Base-by-base conservation (phyloP, 2,888 invertebrate species). In the Catotricha subobsoleta region DNA sequence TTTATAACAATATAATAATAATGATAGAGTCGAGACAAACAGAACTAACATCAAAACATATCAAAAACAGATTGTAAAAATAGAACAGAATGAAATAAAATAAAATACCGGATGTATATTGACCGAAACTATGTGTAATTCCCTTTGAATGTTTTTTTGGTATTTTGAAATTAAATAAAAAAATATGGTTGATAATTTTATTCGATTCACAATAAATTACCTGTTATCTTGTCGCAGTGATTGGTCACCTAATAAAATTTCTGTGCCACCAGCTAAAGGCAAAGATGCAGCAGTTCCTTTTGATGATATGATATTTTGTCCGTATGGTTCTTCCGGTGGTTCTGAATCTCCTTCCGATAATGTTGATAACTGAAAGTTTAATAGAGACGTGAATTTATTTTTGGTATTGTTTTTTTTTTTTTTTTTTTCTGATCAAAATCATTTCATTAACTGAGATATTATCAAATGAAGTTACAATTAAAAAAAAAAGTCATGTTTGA, bases 261-360 rank as follows among this genome's bases (percentile, higher is more conserved):
- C 62, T 47, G 61, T 63, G 50, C 62, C 58, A 49, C 62, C 62
- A 27, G 44, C 36, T 27, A 40, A 27, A 20, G 28, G 31, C 37
- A 33, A 18, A 25, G 23, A 36, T 36, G 36, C 21, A 31, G 31
- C 9, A 13, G 20, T 40, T 40, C 35, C 40, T 57, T 59, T 62
- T 60, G 62, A 62, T 62, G 62, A 62, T 62, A 62, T 62, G 60
- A 61, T 61, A 54, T 53, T 60, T 47, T 46, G 49, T 48, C 46
- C 49, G 51, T 47, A 45, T 49, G 48, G 30, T 36, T 47, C 48
- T 8, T 49, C 48, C 18, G 45, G 42, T 42, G 47, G 47, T 42
- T 48, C 48, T 35, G 44, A 46, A 40, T 49, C 48, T 45, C 46
- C 57, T 51, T 60, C 59, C 36, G 55, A 57, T 49, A 52, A 53